These are phyloP conservation scores for Cetoscarus ocellatus DNA, from an alignment of 2,797 vertebrate species.

Conservation along the genomic window DNA sequence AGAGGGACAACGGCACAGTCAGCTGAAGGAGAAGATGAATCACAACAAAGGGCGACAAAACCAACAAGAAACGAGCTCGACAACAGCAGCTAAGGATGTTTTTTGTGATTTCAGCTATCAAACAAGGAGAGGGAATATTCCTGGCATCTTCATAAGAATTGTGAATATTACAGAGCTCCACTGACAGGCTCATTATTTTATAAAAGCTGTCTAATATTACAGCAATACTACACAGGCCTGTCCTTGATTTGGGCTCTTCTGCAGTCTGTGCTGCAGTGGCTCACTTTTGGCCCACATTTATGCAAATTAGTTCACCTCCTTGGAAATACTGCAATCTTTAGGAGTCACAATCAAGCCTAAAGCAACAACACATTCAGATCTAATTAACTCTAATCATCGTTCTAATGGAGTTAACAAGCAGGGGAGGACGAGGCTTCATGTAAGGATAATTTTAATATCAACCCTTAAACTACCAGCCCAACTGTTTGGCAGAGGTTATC, in stretches of 20 bases:
- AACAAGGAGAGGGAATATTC: too few relatives aligned
- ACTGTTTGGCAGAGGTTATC: too few relatives aligned
- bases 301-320: slow-evolving; percentile 3
- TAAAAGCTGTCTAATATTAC: too few relatives aligned
- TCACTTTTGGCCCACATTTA: slow-evolving; percentile 22
- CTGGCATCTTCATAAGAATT: too few relatives aligned
- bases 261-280: slow-evolving; percentile 46
- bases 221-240: background rate
- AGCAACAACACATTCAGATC: background rate
- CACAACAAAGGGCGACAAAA: too few relatives aligned
- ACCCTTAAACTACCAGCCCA: too few relatives aligned
- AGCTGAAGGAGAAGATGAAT: background rate
- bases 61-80: too few relatives aligned
- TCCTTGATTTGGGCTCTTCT: background rate
- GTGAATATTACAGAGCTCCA: too few relatives aligned
- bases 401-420: background rate
- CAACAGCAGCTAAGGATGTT: too few relatives aligned
- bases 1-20: background rate
- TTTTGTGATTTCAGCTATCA: too few relatives aligned
- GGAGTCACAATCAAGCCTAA: slow-evolving; percentile 12
- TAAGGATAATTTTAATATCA: background rate
- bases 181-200: too few relatives aligned
- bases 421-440: background rate
- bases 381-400: slow-evolving; percentile 6
- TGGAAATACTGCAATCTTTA: slow-evolving; percentile 16